Evolutionary conservation across 2,797 vertebrate genomes (phyloP), one percentile per base, ranked within the genome.

Genomic region (Pangasius macronema): DNA sequence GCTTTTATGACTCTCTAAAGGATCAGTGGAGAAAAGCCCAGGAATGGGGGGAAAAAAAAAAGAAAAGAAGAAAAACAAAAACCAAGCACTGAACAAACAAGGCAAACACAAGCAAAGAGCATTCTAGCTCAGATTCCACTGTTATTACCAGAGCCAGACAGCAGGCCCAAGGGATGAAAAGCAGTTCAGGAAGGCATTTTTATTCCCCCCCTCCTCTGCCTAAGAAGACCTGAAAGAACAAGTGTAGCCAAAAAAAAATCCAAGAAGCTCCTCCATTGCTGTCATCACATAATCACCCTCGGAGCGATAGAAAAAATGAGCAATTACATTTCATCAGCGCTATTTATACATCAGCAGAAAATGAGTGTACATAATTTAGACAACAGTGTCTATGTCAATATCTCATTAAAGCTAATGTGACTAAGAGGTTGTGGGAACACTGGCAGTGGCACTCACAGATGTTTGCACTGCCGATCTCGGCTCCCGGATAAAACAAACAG

Each of bases 1-100:
- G 93, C 94, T 95, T 96, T 95, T 95, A 95, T 94, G 95, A 93
- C 94, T 94, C 93, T 94, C 93, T 92, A 93, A 94, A 93, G 94
- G 95, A 95, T 94, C 94, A 94, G 93, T 92, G 91, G 92, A 93
- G 91, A 94, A 94, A 93, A 89, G 86, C 79, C 77, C 3, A 65
- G 46, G 92, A 83, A 83, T 36, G 22, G 14, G 22, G 14, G 6
- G 5, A 16, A 5, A 2, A 92, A 93, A 93, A 92, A 94, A 6
- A 46, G 2, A 6, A 30, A 36, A 5, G 4, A 27, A 61, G 55
- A 77, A 51, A 9, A 59, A 59, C n/a, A 81, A 70, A 42, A 77
- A 30, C 53, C 75, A 84, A 77, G 92, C 91, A 92, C 91, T 92
- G 91, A 93, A 57, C 84, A 85, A 87, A 79, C 76, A 79, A 79